phyloP scores from a whole-genome alignment of 92 coral and sea anemone species.

The Anthopleura xanthogrammica region DNA sequence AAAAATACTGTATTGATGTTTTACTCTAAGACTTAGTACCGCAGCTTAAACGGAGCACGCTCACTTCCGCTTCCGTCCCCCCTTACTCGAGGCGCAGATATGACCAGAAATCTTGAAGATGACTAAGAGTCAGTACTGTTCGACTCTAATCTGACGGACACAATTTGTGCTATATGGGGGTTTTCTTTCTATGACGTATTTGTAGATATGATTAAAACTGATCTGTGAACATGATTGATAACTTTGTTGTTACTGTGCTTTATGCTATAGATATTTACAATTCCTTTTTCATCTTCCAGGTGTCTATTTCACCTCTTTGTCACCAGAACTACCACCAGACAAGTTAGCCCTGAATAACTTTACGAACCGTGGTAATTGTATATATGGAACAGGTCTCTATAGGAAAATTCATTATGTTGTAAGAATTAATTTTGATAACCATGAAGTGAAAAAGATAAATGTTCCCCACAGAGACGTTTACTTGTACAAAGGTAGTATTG shows the following conservation, averaged over 20 bases:
- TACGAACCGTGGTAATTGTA: background rate
- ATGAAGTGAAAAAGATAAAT: constrained; percentile 8
- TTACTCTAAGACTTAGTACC: no score
- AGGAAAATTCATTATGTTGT: constrained; percentile 5
- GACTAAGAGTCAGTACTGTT: no score
- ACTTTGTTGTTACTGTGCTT: background rate
- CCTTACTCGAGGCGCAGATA: no score
- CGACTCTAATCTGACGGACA: no score
- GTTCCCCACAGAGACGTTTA: background rate
- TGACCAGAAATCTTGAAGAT: no score
- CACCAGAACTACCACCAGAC: background rate
- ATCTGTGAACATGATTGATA: background rate
- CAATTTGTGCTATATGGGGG: no score
- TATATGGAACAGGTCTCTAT: background rate
- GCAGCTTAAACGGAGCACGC: no score
- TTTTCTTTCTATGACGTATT: no score
- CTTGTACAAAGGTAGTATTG: background rate
- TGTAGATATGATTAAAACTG: no score
- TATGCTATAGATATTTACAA: background rate
- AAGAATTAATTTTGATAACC: background rate
- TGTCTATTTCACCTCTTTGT: constrained; percentile 3
- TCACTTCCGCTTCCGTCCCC: no score
- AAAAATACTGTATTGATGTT: no score
- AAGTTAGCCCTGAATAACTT: background rate
- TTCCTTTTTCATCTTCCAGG: background rate